Base-by-base conservation (phyloP, 2,888 invertebrate genomes). In the Xylota segnis region DNA sequence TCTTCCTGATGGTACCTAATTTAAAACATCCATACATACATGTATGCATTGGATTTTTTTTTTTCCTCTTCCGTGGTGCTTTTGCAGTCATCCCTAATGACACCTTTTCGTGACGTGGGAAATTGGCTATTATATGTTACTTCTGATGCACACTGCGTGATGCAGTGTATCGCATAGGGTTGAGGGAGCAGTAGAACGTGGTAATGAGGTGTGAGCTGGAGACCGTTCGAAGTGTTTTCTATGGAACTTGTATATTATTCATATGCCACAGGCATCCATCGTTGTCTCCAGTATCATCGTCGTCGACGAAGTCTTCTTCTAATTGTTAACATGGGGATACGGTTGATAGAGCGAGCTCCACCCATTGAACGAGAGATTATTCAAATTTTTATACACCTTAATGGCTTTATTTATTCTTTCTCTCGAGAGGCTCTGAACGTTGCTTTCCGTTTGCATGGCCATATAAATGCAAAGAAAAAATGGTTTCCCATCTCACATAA, bases 61-160 rank as follows among this genome's bases (percentile, higher is more conserved):
- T 40, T 45, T 45, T n/a, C n/a, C n/a, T n/a, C n/a, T n/a, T n/a
- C n/a, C 37, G 14, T 65, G 27, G 34, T 56, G 65, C 81, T 76
- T 82, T 77, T 82, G 81, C 84, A 86, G 86, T 63, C 86, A 50
- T 82, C 86, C 86, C 82, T 86, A 86, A 86, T 86, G 86, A 86
- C 86, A 86, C 82, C 82, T 77, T 76, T 82, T 76, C 86, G 82
- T 86, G 86, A 86, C 82, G 76, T 86, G 86, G 86, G 86, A 86
- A 86, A 86, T 86, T 86, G 86, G 86, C 82, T 86, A 82, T 86
- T 86, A 86, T 86, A 72, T 82, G 86, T 86, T 82, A 86, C 86
- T 82, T 76, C 63, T 56, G 72, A 83, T 78, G 77, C 68, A 68
- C 61, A 54, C 45, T 68, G 45, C 34, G 58, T 34, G 34, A 45